Percentiles rank a stretch among this genome's conserved stretches.
These are phyloP conservation scores for Delphinapterus leucas DNA, from an alignment of 2,113 vertebrate species.

Conservation along the genomic window DNA sequence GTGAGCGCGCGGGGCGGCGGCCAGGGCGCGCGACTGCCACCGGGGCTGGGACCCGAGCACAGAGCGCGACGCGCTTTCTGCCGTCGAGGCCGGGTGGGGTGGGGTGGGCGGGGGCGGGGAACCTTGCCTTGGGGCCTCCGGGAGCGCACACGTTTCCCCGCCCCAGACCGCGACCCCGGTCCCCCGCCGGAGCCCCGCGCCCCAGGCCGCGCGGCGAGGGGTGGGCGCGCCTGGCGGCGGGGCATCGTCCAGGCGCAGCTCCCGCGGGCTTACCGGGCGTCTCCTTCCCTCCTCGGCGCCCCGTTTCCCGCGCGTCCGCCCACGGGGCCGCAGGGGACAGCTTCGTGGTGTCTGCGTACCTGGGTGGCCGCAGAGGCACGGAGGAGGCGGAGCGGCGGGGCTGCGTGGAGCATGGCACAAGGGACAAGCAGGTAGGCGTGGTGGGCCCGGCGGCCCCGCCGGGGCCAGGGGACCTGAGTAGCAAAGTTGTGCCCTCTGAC, in stretches of 20 bases:
- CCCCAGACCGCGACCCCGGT: neutral
- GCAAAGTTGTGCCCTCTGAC: neutral
- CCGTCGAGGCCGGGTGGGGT: neutral
- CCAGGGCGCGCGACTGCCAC: neutral
- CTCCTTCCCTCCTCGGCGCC: neutral
- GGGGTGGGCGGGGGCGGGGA: neutral
- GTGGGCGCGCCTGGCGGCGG: neutral
- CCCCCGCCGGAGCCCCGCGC: neutral
- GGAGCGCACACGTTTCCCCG: neutral
- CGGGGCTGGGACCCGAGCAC: neutral
- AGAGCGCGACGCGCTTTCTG: neutral
- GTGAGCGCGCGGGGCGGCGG: slow-evolving; percentile 21
- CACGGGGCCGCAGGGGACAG: slow-evolving; percentile 45
- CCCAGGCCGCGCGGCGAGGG: neutral
- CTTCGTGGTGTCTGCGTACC: neutral
- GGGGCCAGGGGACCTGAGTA: fast-evolving
- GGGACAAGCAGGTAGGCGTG: slow-evolving; percentile 54
- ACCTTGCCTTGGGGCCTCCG: neutral
- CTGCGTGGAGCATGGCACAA: neutral
- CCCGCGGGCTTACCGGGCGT: neutral
- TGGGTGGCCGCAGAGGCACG: neutral
- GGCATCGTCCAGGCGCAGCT: neutral
- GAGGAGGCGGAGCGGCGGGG: slow-evolving; percentile 6
- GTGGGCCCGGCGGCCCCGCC: neutral
- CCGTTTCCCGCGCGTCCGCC: neutral